Evolutionary conservation across 2,113 vertebrate genomes (phyloP).

Genomic region (Scomber scombrus): DNA sequence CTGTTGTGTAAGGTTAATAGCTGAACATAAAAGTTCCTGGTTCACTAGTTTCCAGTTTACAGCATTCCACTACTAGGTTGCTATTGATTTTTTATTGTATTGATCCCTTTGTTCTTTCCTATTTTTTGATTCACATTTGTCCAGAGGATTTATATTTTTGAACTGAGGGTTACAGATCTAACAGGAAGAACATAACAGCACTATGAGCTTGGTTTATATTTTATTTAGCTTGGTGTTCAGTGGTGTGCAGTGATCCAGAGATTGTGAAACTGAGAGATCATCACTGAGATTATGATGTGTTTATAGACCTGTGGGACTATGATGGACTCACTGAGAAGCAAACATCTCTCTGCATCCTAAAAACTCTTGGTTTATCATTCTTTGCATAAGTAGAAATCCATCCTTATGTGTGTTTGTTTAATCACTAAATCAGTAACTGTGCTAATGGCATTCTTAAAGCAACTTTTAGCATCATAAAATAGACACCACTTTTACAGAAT

Average conservation of each 20-base stretch:
- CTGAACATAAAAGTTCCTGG: neutral
- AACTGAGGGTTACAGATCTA: slow-evolving; percentile 21
- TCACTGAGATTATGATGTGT: slow-evolving; percentile 39
- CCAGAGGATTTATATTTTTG: slow-evolving; percentile 24
- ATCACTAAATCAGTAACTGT: slow-evolving; percentile 3
- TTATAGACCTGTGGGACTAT: slow-evolving; percentile 39
- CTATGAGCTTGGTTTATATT: slow-evolving; percentile 35
- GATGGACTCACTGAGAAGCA: slow-evolving; percentile 10
- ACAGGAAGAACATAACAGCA: slow-evolving; percentile 23
- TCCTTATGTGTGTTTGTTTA: too few relatives aligned
- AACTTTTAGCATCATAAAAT: neutral
- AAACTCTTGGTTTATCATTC: too few relatives aligned
- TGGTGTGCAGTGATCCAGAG: slow-evolving; percentile 33
- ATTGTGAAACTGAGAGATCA: slow-evolving; percentile 25
- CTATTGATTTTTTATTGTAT: slow-evolving; percentile 12
- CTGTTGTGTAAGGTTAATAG: slow-evolving; percentile 25
- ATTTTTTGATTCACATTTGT: slow-evolving; percentile 17
- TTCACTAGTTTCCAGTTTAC: neutral
- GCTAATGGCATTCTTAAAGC: neutral
- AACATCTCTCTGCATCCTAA: slow-evolving; percentile 10
- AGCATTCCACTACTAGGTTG: neutral
- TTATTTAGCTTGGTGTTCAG: slow-evolving; percentile 47
- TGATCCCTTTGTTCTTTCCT: neutral
- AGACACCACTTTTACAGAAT: neutral
- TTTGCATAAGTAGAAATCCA: too few relatives aligned